A percentile compares a stretch with the other conserved stretches of the same genome.
Conservation (phyloP, 2,888 invertebrate species). For the Rhogogaster chlorosoma region DNA sequence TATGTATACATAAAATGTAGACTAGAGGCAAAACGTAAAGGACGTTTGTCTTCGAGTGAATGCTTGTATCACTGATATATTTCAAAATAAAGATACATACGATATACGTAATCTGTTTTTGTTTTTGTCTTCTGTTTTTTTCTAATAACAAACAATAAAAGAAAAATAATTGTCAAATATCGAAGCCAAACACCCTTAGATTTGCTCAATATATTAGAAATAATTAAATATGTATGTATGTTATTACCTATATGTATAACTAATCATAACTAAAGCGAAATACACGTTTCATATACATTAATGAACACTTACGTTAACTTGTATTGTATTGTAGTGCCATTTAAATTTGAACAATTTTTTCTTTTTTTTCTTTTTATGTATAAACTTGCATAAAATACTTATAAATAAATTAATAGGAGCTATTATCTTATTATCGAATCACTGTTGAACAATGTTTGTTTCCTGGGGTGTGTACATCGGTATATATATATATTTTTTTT, state of each 20-base stretch:
- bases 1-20: conserved; percentile 10
- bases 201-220: neutral
- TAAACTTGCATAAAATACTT: conserved; percentile 19
- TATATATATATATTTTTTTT: neutral
- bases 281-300: conserved; percentile 9
- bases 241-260: neutral
- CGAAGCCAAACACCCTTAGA: conserved; percentile 5
- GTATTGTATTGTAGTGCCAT: conserved; percentile 28
- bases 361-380: too few relatives aligned
- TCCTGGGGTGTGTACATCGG: neutral
- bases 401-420: conserved; percentile 13
- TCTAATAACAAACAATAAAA: neutral
- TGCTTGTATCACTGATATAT: neutral
- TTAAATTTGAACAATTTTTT: conserved; percentile 5
- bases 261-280: neutral
- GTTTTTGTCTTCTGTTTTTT: too few relatives aligned
- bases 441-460: conserved; percentile 4
- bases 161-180: neutral
- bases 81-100: neutral
- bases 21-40: conserved; percentile 37
- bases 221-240: neutral
- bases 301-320: conserved; percentile 17
- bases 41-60: conserved; percentile 14
- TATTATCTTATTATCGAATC: conserved; percentile 35
- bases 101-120: neutral